Percentiles rank a stretch among this genome's conserved stretches.
These are phyloP conservation scores for Leptoteleia sp. DNA, from an alignment of 1,140 invertebrate genomes.

Conservation along the genomic window DNA sequence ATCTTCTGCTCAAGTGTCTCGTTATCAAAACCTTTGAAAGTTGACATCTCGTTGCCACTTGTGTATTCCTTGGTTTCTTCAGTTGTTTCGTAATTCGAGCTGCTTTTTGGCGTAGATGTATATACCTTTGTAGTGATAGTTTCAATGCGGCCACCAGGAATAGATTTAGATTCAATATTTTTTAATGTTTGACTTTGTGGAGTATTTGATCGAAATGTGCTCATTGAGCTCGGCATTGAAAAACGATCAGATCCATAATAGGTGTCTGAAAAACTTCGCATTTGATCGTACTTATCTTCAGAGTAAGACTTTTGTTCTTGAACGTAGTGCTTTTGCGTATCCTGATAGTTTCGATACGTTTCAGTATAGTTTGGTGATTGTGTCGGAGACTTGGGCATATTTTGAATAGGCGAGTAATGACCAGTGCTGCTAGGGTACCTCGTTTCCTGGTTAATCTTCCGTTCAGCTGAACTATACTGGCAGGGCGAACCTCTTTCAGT, in stretches of 20 bases:
- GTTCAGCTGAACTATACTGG: conserved; percentile 76
- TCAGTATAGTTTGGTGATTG: conserved; percentile 28
- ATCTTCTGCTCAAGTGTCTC: conserved; percentile 80
- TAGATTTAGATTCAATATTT: conserved; percentile 70
- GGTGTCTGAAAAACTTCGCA: conserved; percentile 33
- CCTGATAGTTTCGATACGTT: conserved; percentile 4
- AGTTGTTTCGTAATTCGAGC: conserved; percentile 77
- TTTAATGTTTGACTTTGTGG: conserved; percentile 72
- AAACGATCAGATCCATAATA: conserved; percentile 67
- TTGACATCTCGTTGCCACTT: conserved; percentile 71
- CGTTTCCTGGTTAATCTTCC: conserved; percentile 73
- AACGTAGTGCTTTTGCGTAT: conserved; percentile 26
- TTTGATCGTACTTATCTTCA: conserved; percentile 55
- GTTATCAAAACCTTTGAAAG: conserved; percentile 73
- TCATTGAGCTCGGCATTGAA: conserved; percentile 67
- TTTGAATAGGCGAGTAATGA: conserved; percentile 57
- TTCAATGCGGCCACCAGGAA: conserved; percentile 73
- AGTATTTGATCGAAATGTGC: conserved; percentile 71
- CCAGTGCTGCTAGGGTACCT: conserved; percentile 51
- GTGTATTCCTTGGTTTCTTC: conserved; percentile 77
- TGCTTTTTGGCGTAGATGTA: conserved; percentile 75
- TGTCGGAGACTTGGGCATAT: conserved; percentile 50
- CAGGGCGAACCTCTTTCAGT: conserved; percentile 65
- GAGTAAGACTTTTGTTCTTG: conserved; percentile 52
- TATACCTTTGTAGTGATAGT: conserved; percentile 79